These are phyloP conservation scores for Ctenochaetus hawaiiensis DNA, from an alignment of 2,797 vertebrate genomes.

Conservation along the genomic window DNA sequence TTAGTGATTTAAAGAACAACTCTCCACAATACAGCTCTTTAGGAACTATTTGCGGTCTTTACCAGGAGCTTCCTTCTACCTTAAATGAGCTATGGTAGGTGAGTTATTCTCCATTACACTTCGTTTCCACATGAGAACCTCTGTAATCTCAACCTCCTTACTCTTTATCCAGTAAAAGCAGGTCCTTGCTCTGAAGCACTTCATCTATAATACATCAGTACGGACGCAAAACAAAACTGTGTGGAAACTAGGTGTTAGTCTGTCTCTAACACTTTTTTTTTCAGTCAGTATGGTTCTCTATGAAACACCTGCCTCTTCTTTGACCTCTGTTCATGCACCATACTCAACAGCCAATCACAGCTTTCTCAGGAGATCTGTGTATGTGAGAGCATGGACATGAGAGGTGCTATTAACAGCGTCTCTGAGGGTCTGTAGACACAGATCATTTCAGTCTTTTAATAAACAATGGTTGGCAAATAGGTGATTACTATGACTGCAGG, in stretches of 20 bases:
- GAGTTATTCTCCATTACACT: background rate
- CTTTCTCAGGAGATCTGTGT: background rate
- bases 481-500: background rate
- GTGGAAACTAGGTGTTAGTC: background rate
- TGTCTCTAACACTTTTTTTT: background rate
- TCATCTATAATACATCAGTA: too few relatives aligned
- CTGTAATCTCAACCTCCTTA: too few relatives aligned
- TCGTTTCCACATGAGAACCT: too few relatives aligned
- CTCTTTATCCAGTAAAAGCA: too few relatives aligned
- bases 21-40: background rate
- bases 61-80: background rate
- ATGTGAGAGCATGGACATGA: slow-evolving; percentile 5
- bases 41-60: background rate
- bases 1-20: background rate
- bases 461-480: background rate
- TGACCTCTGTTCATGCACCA: slow-evolving; percentile 25
- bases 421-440: background rate
- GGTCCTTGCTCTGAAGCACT: too few relatives aligned
- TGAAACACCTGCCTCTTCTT: background rate
- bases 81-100: slow-evolving; percentile 10
- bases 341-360: background rate
- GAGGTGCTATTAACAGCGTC: background rate
- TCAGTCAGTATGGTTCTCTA: slow-evolving; percentile 3
- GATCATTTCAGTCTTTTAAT: background rate
- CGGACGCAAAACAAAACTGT: too few relatives aligned